Conservation (phyloP, 2,888 invertebrate species). For the Apamea epomidion region DNA sequence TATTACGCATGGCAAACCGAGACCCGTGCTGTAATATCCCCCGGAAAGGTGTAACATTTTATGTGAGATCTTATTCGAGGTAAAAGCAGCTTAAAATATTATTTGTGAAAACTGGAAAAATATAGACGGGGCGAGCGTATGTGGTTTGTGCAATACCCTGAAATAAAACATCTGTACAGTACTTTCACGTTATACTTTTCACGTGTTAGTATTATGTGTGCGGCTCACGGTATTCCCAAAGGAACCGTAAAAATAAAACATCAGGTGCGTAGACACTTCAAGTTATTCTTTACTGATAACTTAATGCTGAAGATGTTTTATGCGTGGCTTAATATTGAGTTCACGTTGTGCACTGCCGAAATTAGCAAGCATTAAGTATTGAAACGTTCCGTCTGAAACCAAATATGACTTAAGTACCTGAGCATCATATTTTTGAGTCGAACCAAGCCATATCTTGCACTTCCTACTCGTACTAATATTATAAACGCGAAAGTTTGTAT, state of each 20-base stretch:
- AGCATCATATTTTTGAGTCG: background rate
- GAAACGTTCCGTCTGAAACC: background rate
- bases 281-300: constrained; percentile 69
- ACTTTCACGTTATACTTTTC: constrained; percentile 34
- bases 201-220: constrained; percentile 70
- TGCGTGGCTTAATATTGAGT: background rate
- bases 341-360: background rate
- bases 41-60: background rate
- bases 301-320: constrained; percentile 26
- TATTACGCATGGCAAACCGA: background rate
- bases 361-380: background rate
- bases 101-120: constrained; percentile 38
- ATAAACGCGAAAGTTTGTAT: no score
- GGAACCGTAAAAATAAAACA: constrained; percentile 76
- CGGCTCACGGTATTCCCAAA: constrained; percentile 70
- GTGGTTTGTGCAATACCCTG: constrained; percentile 39
- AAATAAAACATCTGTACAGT: constrained; percentile 48
- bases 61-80: constrained; percentile 10
- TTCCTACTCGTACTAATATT: no score
- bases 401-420: background rate
- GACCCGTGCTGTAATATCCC: background rate
- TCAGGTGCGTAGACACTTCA: constrained; percentile 71
- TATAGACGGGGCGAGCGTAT: constrained; percentile 30
- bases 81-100: constrained; percentile 42
- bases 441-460: background rate